Evolutionary conservation across 2,888 invertebrate genomes (phyloP).

Genomic region (Tipula vernalis): DNA sequence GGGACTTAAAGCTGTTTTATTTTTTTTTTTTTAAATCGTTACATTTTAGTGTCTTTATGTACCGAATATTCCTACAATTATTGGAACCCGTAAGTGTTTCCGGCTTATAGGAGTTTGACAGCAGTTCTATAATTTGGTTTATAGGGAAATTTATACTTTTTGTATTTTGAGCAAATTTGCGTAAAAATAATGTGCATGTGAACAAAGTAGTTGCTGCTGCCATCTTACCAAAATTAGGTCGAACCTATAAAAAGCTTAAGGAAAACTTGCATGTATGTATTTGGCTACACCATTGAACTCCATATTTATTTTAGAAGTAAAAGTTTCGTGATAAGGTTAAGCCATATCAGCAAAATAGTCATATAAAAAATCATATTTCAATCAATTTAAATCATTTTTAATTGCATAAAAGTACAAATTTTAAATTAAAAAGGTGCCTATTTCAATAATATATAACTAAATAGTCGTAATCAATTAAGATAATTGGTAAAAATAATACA

Average conservation of each 20-base stretch:
- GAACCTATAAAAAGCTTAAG: neutral
- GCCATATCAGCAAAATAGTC: neutral
- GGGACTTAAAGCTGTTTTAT: too few relatives aligned
- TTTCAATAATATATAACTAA: neutral
- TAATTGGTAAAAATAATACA: neutral
- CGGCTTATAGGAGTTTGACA: too few relatives aligned
- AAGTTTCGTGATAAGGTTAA: constrained; percentile 4
- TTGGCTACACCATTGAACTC: neutral
- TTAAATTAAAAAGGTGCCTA: neutral
- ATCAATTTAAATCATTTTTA: neutral
- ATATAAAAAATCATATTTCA: neutral
- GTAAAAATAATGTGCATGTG: too few relatives aligned
- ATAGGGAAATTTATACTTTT: neutral
- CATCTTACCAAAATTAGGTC: neutral
- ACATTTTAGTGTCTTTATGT: too few relatives aligned
- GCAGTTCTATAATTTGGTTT: neutral
- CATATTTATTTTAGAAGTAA: neutral
- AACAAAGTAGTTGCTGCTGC: neutral
- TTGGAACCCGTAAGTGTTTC: too few relatives aligned
- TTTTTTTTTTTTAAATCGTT: too few relatives aligned
- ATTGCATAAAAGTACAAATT: neutral
- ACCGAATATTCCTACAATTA: too few relatives aligned
- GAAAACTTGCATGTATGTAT: neutral
- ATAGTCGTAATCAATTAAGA: neutral
- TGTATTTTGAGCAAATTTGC: too few relatives aligned